phyloP scores from a whole-genome alignment of 2,797 vertebrate species.

The Propithecus perrieri region DNA sequence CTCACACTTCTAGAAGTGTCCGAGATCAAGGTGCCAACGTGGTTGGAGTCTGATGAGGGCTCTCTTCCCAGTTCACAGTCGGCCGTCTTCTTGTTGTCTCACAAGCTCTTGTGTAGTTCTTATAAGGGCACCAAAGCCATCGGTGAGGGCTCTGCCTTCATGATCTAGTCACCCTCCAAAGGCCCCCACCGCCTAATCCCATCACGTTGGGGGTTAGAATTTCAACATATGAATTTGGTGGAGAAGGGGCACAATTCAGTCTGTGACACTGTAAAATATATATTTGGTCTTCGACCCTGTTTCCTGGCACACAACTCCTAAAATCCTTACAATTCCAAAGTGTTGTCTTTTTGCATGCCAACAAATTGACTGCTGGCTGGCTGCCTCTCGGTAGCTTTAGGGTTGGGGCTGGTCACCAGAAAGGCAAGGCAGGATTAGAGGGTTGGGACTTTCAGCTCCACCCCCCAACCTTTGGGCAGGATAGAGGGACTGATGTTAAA shows the following conservation, averaged over 20 bases:
- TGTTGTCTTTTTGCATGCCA: neutral
- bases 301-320: neutral
- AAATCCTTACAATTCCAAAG: neutral
- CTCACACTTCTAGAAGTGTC: neutral
- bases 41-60: neutral
- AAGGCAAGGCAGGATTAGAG: neutral
- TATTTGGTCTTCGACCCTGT: neutral
- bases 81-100: neutral
- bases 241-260: neutral
- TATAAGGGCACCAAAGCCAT: too few relatives aligned
- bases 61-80: neutral
- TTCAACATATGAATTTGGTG: neutral
- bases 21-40: neutral
- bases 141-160: too few relatives aligned
- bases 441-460: neutral
- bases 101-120: too few relatives aligned
- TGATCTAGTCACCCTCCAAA: too few relatives aligned
- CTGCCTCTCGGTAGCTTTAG: neutral
- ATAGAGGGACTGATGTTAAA: neutral
- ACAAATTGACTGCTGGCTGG: neutral
- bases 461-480: neutral
- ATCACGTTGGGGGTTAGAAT: neutral
- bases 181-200: neutral
- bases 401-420: neutral
- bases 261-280: neutral